Evolutionary conservation across 2,888 invertebrate species (phyloP).

Genomic region (Luperina nickerlii): DNA sequence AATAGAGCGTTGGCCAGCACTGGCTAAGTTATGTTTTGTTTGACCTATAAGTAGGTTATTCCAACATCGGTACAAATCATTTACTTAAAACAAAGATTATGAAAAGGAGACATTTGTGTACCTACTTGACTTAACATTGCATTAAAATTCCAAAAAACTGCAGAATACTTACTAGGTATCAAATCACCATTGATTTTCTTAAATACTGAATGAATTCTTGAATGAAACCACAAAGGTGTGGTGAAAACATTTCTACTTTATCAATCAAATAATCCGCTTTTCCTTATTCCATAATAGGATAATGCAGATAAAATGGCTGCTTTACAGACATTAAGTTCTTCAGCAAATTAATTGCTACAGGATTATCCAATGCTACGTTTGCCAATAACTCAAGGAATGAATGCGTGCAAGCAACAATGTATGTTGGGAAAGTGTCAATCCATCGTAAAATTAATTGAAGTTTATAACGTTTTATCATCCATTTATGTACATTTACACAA

Average conservation of each 20-base stretch:
- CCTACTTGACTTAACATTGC: background rate
- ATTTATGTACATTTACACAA: conserved; percentile 26
- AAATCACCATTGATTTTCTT: conserved; percentile 5
- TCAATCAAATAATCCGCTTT: conserved; percentile 45
- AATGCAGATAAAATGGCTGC: conserved; percentile 49
- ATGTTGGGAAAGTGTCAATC: conserved; percentile 40
- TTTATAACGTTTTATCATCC: conserved; percentile 34
- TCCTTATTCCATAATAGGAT: conserved; percentile 50
- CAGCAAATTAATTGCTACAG: conserved; percentile 58
- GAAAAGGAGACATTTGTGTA: background rate
- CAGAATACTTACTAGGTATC: background rate
- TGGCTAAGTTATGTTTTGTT: background rate
- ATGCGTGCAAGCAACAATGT: no score
- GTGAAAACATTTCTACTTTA: conserved; percentile 36
- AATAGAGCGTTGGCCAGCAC: background rate
- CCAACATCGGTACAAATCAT: background rate
- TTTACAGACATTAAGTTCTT: conserved; percentile 49
- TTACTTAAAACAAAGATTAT: background rate
- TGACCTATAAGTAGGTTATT: background rate
- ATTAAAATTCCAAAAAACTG: background rate
- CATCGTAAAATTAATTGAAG: conserved; percentile 31
- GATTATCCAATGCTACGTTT: conserved; percentile 38
- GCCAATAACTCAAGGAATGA: no score
- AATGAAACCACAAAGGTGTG: conserved; percentile 34
- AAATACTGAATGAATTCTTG: conserved; percentile 20